Evolutionary conservation across 2,797 vertebrate species (phyloP), one percentile per base, ranked within the genome.

Genomic region (Odontamblyopus lacepedii): DNA sequence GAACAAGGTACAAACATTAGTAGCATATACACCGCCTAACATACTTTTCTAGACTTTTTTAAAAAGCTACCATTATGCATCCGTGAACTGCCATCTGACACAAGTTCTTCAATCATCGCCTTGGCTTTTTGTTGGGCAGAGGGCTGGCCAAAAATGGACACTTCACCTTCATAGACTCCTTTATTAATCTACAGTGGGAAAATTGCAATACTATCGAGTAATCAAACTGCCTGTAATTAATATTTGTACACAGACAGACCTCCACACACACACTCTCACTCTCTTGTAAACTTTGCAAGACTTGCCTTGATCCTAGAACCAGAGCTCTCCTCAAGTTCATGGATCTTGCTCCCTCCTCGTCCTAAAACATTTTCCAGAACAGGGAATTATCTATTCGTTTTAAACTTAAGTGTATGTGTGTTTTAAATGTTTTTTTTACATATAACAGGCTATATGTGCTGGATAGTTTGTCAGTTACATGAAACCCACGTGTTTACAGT

Each of bases 281-380:
- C 41, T 41, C n/a, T 57, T 1, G 8, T 26, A 3, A 12, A 59
- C 56, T 27, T 4, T 11, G 3, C 18, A 27, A 48, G 66, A 84
- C 84, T 85, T 94, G 91, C 98, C 94, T 97, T 95, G 89, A 98
- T 97, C 87, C 92, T 95, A 26, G 95, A 93, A 64, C 95, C 95
- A 0, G 93, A 94, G 66, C 70, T 89, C 76, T 95, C 94, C 79
- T 99, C 92, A 63, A 99, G 92, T 77, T 98, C 95, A 83, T 93
- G 95, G 67, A 98, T 95, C 93, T 93, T 98, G 69, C 88, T 81
- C 76, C 97, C 96, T 44, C 96, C 96, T 0, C 93, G 94, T 85
- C 97, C 98, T 99, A 90, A 26, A 15, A 44, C 0, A 4, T 79
- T 38, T 71, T 44, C n/a, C 23, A 16, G 6, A 5, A 2, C n/a